Evolutionary conservation across 2,113 vertebrate genomes (phyloP).

Genomic region (Mus spicilegus): DNA sequence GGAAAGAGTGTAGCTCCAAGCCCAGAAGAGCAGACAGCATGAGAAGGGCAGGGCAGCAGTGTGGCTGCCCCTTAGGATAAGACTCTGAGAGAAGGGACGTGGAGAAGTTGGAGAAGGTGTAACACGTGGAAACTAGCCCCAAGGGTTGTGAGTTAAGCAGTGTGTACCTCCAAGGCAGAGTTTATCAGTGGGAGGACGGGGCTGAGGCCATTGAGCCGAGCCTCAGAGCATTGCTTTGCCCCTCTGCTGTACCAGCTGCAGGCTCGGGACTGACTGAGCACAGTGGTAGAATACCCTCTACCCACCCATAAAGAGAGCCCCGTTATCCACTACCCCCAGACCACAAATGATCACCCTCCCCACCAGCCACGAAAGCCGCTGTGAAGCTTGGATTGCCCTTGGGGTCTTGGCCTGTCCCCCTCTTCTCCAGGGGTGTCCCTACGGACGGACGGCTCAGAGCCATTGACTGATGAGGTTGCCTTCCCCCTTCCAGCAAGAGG

Average conservation of each 20-base stretch:
- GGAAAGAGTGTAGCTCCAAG: background rate
- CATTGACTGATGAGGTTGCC: background rate
- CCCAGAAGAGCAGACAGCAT: background rate
- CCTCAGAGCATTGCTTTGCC: background rate
- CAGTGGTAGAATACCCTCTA: background rate
- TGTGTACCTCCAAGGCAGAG: background rate
- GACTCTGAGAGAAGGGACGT: background rate
- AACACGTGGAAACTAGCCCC: background rate
- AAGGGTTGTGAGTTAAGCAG: background rate
- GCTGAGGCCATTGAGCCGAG: background rate
- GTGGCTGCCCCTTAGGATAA: background rate
- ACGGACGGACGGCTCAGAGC: fast-evolving
- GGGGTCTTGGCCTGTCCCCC: background rate
- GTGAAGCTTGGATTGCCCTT: fast-evolving
- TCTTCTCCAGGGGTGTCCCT: background rate
- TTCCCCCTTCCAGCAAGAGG: constrained; percentile 91
- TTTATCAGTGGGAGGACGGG: background rate
- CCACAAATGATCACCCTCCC: background rate
- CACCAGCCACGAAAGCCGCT: background rate
- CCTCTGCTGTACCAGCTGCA: background rate
- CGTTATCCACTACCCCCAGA: fast-evolving
- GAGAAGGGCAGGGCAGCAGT: background rate
- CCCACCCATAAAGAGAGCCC: background rate
- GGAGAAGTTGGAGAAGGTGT: background rate
- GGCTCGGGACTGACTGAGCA: background rate